These are phyloP conservation scores for Hyperoplus lanceolatus DNA, from an alignment of 2,797 vertebrate genomes.

Conservation along the genomic window DNA sequence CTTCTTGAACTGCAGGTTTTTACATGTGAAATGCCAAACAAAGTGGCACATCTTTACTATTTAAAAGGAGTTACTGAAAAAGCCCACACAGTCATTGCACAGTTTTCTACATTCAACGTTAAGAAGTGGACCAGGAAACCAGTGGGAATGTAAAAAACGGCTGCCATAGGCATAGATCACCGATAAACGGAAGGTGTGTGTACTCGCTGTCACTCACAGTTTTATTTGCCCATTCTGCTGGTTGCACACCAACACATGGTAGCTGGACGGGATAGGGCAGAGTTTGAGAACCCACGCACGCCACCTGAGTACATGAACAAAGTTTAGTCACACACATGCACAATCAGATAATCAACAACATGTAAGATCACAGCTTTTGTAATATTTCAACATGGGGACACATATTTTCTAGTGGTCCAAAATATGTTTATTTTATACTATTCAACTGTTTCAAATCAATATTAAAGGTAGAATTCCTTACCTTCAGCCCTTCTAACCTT, in stretches of 20 bases:
- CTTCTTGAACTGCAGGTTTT: neutral
- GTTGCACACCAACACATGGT: constrained; percentile 2
- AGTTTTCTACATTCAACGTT: neutral
- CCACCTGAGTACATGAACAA: constrained; percentile 32
- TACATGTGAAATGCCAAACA: neutral
- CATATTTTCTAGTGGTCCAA: neutral
- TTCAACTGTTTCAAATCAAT: neutral
- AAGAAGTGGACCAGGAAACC: neutral
- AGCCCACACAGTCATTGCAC: neutral
- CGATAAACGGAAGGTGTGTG: neutral
- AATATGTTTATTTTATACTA: neutral
- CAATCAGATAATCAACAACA: neutral
- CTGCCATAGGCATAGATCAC: neutral
- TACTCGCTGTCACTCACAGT: constrained; percentile 48
- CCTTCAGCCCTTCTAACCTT: constrained; percentile 30
- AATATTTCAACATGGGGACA: neutral
- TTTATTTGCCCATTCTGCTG: constrained; percentile 44
- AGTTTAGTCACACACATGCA: constrained; percentile 9
- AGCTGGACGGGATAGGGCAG: constrained; percentile 45
- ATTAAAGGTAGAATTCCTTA: constrained; percentile 40
- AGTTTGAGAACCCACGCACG: constrained; percentile 26
- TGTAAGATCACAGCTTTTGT: neutral
- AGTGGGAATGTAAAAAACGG: too few species aligned
- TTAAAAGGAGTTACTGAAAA: neutral
- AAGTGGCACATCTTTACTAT: neutral